Evolutionary conservation across 2,113 vertebrate species (phyloP).

Genomic region (Mola mola): DNA sequence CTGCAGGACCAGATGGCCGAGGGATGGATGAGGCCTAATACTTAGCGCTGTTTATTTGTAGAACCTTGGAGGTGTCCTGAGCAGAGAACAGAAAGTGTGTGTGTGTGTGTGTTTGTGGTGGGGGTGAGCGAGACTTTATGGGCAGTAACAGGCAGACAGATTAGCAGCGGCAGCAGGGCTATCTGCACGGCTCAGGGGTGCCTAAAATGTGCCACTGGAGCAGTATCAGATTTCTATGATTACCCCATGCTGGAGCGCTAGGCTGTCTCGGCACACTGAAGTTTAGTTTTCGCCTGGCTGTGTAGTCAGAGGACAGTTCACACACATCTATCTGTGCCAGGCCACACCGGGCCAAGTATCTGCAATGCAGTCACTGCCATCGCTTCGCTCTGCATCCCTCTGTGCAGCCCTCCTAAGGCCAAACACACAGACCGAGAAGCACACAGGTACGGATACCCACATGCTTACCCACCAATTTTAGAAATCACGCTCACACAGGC

Average conservation of each 20-base stretch:
- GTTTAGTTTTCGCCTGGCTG: slow-evolving; percentile 42
- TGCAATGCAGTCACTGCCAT: slow-evolving; percentile 71
- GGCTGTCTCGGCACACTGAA: slow-evolving; percentile 42
- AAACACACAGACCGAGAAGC: not conserved
- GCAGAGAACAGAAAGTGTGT: slow-evolving; percentile 2
- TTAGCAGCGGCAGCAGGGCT: slow-evolving; percentile 37
- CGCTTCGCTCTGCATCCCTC: slow-evolving; percentile 36
- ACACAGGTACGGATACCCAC: not conserved
- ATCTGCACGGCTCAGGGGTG: slow-evolving; percentile 51
- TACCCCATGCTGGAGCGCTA: no score
- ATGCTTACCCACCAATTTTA: not conserved
- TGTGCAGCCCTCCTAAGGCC: slow-evolving; percentile 24
- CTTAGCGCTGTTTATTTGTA: slow-evolving; percentile 58
- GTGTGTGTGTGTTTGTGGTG: no score
- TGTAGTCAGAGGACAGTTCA: slow-evolving; percentile 21
- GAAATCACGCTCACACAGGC: not conserved
- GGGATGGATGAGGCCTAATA: slow-evolving; percentile 48
- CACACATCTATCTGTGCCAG: slow-evolving; percentile 41
- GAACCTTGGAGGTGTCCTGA: slow-evolving; percentile 21
- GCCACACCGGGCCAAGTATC: slow-evolving; percentile 51
- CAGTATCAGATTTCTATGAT: slow-evolving; percentile 38
- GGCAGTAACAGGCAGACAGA: slow-evolving; percentile 31
- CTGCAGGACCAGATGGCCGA: slow-evolving; percentile 54
- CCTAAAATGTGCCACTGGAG: slow-evolving; percentile 26
- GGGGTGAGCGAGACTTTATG: slow-evolving; percentile 5